Base-by-base conservation (phyloP, 2,797 vertebrate species). In the Antrozous pallidus region DNA sequence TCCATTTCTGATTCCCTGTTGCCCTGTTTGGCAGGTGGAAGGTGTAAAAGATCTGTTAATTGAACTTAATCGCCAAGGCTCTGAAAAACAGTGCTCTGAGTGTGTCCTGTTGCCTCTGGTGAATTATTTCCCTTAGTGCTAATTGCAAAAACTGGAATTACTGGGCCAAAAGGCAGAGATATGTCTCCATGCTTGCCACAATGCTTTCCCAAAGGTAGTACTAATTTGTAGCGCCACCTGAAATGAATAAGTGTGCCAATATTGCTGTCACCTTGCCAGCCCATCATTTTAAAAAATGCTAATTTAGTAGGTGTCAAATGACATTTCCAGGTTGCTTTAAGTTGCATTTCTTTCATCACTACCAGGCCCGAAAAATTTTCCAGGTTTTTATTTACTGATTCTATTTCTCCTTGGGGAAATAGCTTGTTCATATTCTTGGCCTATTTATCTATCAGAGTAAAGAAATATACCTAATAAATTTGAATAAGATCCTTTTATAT, bases 1-100 rank as follows among this genome's bases (percentile, higher is more conserved):
- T 61, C 94, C 74, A 95, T 96, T 95, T 94, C 94, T 91, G 51
- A 91, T 56, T 95, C 80, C 71, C 80, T 24, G 24, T 79, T 91
- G 89, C 73, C 81, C 63, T 93, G 16, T 40, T 87, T 95, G 94
- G 93, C 96, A 96, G 75, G 80, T 63, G 26, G 79, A 81, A 90
- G 74, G 73, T 85, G 40, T 90, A 54, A 93, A 91, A 82, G 90
- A 71, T 20, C 70, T 88, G 87, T 56, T 91, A 93, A 92, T 87
- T 86, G 54, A 79, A 85, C 82, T 83, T 93, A 49, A 93, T 91
- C 75, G 31, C 86, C 51, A 54, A 88, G 47, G 33, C 71, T 85
- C 90, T 49, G 54, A 94, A 91, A 82, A 92, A 67, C 24, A 58
- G 51, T 56, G 28, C 51, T 51, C 45, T 51, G 75, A 78, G 38